Evolutionary conservation across 2,888 invertebrate species (phyloP).

Genomic region (Helicoverpa assulta): DNA sequence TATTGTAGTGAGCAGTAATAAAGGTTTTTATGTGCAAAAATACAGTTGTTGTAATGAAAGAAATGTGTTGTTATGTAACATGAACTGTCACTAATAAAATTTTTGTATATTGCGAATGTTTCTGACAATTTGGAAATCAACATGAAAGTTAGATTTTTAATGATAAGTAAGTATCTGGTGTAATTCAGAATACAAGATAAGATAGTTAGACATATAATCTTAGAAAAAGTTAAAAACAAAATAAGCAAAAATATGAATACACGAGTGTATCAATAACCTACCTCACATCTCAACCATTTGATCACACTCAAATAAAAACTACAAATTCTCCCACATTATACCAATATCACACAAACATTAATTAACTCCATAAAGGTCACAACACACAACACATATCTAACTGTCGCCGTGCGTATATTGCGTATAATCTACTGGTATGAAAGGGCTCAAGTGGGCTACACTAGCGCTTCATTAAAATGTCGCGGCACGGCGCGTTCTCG

Average conservation of each 20-base stretch:
- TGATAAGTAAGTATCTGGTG: too few relatives aligned
- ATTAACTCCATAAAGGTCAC: background rate
- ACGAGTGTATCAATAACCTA: too few relatives aligned
- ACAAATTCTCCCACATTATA: background rate
- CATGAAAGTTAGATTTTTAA: too few relatives aligned
- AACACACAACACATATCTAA: too few relatives aligned
- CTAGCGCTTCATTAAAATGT: slow-evolving; percentile 80
- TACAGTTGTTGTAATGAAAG: background rate
- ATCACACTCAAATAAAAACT: background rate
- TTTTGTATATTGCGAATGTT: too few relatives aligned
- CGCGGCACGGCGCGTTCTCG: slow-evolving; percentile 73
- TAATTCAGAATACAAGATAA: too few relatives aligned
- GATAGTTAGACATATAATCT: too few relatives aligned
- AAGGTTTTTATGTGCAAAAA: slow-evolving; percentile 25
- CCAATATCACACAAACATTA: background rate
- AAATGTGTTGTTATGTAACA: too few relatives aligned
- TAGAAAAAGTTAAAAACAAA: too few relatives aligned
- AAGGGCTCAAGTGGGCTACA: slow-evolving; percentile 63
- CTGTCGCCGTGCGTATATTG: slow-evolving; percentile 4
- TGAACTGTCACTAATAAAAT: background rate
- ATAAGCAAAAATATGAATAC: too few relatives aligned
- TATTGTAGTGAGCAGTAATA: slow-evolving; percentile 15
- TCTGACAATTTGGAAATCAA: too few relatives aligned
- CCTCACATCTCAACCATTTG: too few relatives aligned
- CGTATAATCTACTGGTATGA: slow-evolving; percentile 43